These are phyloP conservation scores for Climacteris rufus DNA, from an alignment of 2,113 vertebrate genomes.

Conservation along the genomic window DNA sequence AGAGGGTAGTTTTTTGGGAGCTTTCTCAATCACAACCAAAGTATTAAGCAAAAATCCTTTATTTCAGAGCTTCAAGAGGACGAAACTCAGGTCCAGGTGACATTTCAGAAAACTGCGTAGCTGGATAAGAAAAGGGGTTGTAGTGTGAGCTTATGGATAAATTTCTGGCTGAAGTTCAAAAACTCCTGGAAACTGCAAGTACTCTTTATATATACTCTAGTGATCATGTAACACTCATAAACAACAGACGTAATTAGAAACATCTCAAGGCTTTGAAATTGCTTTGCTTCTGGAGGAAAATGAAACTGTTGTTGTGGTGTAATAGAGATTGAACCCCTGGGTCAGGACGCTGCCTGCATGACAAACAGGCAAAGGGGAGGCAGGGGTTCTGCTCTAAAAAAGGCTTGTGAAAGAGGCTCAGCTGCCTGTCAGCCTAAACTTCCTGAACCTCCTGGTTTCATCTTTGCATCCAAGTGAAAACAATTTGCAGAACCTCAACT, in stretches of 20 bases:
- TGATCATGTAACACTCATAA: slow-evolving; percentile 37
- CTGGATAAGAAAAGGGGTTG: not conserved
- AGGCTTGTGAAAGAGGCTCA: not conserved
- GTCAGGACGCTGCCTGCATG: not conserved
- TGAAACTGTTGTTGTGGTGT: not conserved
- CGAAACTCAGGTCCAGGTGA: not conserved
- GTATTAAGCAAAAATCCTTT: not conserved
- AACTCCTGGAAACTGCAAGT: slow-evolving; percentile 11
- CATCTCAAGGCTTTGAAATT: slow-evolving; percentile 36
- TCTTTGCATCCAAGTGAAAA: not conserved
- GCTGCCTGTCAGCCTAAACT: not conserved
- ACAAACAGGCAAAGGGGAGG: not conserved
- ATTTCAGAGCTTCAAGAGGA: not conserved
- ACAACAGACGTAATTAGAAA: slow-evolving; percentile 38
- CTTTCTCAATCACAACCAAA: not conserved
- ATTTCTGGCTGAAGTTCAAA: slow-evolving; percentile 2
- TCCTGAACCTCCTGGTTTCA: not conserved
- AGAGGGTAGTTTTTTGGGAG: not conserved
- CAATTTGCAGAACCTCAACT: not conserved
- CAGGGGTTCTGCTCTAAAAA: accelerated
- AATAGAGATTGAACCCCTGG: not conserved
- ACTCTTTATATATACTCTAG: not conserved
- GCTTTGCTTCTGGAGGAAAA: slow-evolving; percentile 40
- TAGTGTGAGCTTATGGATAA: not conserved
- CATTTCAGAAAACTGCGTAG: not conserved